These are phyloP conservation scores for Poliocrania exsul DNA, from an alignment of 2,797 vertebrate species.

Conservation along the genomic window DNA sequence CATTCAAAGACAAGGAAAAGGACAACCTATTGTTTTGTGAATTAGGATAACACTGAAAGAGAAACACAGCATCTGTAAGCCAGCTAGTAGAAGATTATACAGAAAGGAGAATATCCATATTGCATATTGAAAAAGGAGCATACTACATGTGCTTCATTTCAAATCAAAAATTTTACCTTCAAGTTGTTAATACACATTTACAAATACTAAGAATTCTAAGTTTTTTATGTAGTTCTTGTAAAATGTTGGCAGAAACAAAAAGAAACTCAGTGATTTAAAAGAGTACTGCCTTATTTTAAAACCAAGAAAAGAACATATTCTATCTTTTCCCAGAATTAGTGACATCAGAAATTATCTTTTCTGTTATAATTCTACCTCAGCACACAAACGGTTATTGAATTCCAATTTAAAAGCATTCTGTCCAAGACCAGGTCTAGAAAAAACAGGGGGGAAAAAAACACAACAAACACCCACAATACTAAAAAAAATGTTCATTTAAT, in stretches of 20 bases:
- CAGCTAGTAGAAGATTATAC: accelerated
- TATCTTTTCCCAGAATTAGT: background rate
- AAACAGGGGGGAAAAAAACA: background rate
- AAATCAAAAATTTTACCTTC: background rate
- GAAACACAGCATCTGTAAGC: background rate
- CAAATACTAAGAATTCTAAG: background rate
- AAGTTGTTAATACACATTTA: background rate
- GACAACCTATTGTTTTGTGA: background rate
- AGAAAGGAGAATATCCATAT: background rate
- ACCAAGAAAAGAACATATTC: background rate
- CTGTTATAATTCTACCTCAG: background rate
- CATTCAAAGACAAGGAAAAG: background rate
- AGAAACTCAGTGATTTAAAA: background rate
- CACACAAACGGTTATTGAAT: background rate
- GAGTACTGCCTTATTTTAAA: background rate
- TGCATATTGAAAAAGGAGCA: background rate
- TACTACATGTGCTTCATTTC: background rate
- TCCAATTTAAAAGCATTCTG: background rate
- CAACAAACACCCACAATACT: background rate
- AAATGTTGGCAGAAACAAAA: background rate
- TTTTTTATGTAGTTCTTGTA: background rate
- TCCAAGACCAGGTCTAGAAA: background rate
- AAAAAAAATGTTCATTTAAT: background rate
- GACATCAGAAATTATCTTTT: background rate
- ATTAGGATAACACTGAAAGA: background rate